A percentile compares a stretch with the other conserved stretches of the same genome.
Conservation (phyloP, 2,113 vertebrate genomes). For the Myocastor coypus region DNA sequence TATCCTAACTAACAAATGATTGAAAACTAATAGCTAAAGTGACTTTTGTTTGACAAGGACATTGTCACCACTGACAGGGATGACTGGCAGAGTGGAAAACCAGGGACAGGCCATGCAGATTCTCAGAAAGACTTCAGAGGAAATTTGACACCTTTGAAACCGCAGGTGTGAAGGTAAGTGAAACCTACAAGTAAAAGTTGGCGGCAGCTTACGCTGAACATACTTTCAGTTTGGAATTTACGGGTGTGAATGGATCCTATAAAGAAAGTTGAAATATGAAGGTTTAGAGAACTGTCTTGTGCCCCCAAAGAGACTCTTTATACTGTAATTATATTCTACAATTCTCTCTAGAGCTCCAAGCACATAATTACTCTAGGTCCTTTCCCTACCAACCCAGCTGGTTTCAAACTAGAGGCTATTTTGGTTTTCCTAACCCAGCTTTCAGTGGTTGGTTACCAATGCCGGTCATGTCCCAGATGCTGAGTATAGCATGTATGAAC, state of each 20-base stretch:
- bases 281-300: not conserved
- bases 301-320: not conserved
- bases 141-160: slow-evolving; percentile 79
- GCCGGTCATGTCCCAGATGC: not conserved
- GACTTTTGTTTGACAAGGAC: slow-evolving; percentile 74
- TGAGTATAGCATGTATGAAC: not conserved
- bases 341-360: not conserved
- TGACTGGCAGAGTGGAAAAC: slow-evolving; percentile 64
- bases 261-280: not conserved
- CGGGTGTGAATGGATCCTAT: not conserved
- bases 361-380: not conserved
- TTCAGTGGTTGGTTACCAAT: not conserved
- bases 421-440: not conserved
- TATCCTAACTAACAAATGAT: slow-evolving; percentile 52
- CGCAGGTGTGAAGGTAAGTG: slow-evolving; percentile 81
- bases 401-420: not conserved
- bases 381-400: not conserved
- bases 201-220: slow-evolving; percentile 9
- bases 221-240: slow-evolving; percentile 32
- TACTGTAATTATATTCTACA: not conserved
- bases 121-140: slow-evolving; percentile 73
- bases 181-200: slow-evolving; percentile 80
- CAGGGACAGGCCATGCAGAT: slow-evolving; percentile 26
- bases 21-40: slow-evolving; percentile 57
- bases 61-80: slow-evolving; percentile 62